Conservation (phyloP, 2,113 vertebrate species). For the Amphiprion ocellaris region DNA sequence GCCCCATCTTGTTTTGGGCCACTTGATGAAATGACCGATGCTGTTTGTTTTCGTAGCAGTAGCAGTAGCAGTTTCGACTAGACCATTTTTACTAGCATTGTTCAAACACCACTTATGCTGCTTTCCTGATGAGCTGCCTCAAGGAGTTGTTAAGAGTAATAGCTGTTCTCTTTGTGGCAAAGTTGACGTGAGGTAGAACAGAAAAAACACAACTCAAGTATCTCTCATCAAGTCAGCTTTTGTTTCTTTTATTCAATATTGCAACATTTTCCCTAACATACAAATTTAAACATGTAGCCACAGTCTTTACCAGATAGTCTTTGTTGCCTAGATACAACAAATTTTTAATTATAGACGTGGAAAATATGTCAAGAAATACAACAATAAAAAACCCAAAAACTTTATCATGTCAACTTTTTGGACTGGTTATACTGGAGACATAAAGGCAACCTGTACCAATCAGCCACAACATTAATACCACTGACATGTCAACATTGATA, state of each 20-base stretch:
- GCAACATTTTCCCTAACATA: background rate
- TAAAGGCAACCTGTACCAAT: too few relatives aligned
- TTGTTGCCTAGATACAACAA: too few relatives aligned
- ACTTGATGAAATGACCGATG: background rate
- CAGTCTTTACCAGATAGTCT: too few relatives aligned
- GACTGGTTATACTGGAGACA: too few relatives aligned
- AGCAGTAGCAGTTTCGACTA: background rate
- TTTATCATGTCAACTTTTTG: too few relatives aligned
- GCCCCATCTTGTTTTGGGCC: background rate
- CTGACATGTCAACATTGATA: too few relatives aligned
- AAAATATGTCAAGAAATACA: too few relatives aligned
- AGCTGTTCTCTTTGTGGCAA: background rate
- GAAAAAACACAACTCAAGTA: background rate
- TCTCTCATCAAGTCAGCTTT: background rate
- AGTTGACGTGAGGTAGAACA: background rate
- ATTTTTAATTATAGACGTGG: too few relatives aligned
- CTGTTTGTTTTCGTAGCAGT: background rate
- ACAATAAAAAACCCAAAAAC: too few relatives aligned
- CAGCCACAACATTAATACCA: too few relatives aligned
- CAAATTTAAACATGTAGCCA: background rate
- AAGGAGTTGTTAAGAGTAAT: constrained; percentile 1
- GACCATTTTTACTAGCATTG: background rate
- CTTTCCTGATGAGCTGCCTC: background rate
- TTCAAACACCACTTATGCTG: background rate
- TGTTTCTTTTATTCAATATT: background rate